Conservation (phyloP, 2,888 invertebrate genomes). For the Malthinus seriepunctatus region DNA sequence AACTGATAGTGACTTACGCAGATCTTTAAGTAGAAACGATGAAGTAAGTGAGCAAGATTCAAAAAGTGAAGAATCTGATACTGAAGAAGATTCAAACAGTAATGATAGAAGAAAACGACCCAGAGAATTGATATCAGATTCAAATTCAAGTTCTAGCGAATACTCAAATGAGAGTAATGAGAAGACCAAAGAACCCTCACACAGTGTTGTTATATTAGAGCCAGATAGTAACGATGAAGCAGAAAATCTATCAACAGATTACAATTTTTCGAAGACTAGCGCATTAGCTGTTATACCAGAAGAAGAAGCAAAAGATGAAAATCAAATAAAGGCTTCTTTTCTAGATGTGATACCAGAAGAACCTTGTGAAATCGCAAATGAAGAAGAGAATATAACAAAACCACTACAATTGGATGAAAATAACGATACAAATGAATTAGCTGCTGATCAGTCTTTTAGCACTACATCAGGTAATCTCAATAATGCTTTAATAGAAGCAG, state of each 20-base stretch:
- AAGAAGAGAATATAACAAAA: too few relatives aligned
- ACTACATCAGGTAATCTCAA: too few relatives aligned
- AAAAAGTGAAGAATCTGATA: neutral
- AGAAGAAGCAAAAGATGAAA: neutral
- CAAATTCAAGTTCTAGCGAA: neutral
- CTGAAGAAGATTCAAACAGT: neutral
- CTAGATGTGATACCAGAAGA: conserved; percentile 5
- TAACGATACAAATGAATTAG: neutral
- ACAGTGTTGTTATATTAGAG: neutral
- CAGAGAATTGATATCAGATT: neutral
- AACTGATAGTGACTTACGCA: neutral
- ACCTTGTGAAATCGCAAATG: neutral
- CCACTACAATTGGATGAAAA: neutral
- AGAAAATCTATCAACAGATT: neutral
- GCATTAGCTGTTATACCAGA: neutral
- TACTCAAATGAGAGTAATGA: neutral
- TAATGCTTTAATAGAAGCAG: too few relatives aligned
- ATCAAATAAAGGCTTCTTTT: neutral
- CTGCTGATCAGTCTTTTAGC: neutral
- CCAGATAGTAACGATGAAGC: neutral
- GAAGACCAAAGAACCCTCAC: neutral
- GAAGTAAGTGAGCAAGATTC: neutral
- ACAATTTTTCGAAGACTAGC: neutral
- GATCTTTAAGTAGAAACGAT: neutral
- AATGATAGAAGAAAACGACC: neutral